These are phyloP conservation scores for Apamea monoglypha DNA, from an alignment of 2,888 invertebrate species.

Conservation along the genomic window DNA sequence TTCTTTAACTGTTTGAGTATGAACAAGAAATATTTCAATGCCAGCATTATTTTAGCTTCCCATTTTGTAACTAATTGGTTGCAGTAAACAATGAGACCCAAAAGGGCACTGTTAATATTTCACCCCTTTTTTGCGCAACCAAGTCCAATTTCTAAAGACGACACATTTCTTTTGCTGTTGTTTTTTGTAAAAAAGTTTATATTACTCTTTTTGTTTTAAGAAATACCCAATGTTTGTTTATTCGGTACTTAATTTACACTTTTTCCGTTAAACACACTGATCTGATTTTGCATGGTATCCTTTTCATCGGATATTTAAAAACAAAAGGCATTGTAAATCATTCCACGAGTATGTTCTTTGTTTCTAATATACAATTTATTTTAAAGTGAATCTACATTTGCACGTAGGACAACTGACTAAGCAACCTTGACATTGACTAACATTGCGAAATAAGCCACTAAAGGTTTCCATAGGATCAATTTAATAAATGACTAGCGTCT, in stretches of 20 bases:
- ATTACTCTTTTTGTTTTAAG: conserved; percentile 41
- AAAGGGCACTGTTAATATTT: conserved; percentile 62
- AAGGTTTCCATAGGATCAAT: background rate
- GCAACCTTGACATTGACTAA: conserved; percentile 3
- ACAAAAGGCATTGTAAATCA: conserved; percentile 13
- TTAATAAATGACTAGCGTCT: background rate
- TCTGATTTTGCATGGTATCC: conserved; percentile 38
- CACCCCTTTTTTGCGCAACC: conserved; percentile 68
- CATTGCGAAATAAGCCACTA: conserved; percentile 1
- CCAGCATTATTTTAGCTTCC: conserved; percentile 60
- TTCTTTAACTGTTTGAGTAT: conserved; percentile 41
- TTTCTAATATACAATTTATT: background rate
- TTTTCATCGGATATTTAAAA: conserved; percentile 30
- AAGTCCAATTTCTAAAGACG: conserved; percentile 63
- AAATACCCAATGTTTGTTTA: conserved; percentile 24
- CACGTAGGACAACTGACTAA: background rate
- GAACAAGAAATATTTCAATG: conserved; percentile 51
- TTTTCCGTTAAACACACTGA: conserved; percentile 22
- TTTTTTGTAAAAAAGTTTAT: conserved; percentile 41
- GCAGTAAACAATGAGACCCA: conserved; percentile 65
- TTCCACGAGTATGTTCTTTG: conserved; percentile 4
- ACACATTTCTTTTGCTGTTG: conserved; percentile 61
- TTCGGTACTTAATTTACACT: conserved; percentile 36
- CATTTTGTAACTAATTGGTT: conserved; percentile 71
- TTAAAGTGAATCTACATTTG: background rate